Evolutionary conservation across 2,888 invertebrate genomes (phyloP), one percentile per base, ranked within the genome.

Genomic region (Dioctria rufipes): DNA sequence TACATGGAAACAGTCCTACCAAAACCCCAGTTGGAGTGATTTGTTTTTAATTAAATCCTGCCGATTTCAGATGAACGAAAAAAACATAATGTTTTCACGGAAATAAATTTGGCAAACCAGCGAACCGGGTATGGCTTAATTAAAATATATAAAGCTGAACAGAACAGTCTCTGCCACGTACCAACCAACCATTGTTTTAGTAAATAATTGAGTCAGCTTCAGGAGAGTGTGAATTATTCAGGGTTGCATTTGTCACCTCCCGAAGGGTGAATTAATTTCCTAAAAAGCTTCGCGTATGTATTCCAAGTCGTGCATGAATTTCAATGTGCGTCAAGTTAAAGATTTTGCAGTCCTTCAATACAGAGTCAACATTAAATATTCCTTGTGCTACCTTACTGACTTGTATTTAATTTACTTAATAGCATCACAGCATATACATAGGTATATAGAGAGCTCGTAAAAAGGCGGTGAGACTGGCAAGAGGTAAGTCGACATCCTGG

Each of bases 341-440:
- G 61, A 63, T 63, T 77, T 63, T 77, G 63, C 77, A 77, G 61
- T 63, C 63, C 63, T 77, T 77, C 77, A 77, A 77, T 77, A 63
- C 39, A 8, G 25, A 9, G 51, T 40, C 58, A 3, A 42, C 58
- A 73, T 73, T 73, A 73, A 58, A 73, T 73, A 73, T 73, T 73
- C 73, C 77, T 49, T 63, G 63, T 63, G 46, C 49, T 63, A 37
- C 77, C 63, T 77, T 77, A 63, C 77, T 77, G 77, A 77, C 77
- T 77, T 77, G 46, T 77, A 77, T 77, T 77, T 77, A 77, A 77
- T 77, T 77, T 77, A 77, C 63, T 63, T 77, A 77, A 77, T 77
- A 77, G 77, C 77, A 77, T 11, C 37, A 46, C 54, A 13, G 63
- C 11, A 61, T 37, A 63, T 0, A 39, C 11, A 9, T 5, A 9